These are phyloP conservation scores for Zoanthus solanderi DNA, from an alignment of 92 coral and sea anemone species.

Conservation along the genomic window DNA sequence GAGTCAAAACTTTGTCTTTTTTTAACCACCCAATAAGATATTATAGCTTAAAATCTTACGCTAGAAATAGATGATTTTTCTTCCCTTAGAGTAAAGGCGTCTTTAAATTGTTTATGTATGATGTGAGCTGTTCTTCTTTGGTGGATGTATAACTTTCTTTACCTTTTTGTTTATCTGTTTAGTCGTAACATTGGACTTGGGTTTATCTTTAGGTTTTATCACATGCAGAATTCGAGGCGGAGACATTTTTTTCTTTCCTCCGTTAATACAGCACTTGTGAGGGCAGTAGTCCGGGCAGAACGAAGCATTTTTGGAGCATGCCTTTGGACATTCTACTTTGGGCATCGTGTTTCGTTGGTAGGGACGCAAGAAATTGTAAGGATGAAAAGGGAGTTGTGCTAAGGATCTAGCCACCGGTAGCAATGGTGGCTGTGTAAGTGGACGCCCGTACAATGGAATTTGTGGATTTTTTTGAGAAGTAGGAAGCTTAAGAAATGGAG, in stretches of 20 bases:
- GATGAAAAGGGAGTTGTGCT: background rate
- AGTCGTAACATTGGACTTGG: background rate
- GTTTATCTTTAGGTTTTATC: background rate
- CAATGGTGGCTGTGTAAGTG: slow-evolving; percentile 13
- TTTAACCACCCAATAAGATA: no score
- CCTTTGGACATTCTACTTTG: background rate
- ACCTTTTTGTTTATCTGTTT: background rate
- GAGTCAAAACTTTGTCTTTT: no score
- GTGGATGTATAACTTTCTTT: slow-evolving; percentile 10
- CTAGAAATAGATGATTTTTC: background rate
- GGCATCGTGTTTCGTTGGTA: slow-evolving; percentile 24
- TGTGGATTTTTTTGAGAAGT: background rate
- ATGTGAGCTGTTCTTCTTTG: background rate
- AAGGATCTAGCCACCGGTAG: slow-evolving; percentile 23
- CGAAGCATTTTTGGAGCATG: background rate
- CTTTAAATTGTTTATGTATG: background rate
- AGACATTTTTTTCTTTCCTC: background rate
- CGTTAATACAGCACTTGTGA: slow-evolving; percentile 57
- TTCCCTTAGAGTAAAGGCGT: background rate
- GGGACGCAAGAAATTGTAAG: background rate
- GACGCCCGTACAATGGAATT: slow-evolving; percentile 27
- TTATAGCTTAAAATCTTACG: background rate
- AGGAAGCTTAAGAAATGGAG: slow-evolving; percentile 27
- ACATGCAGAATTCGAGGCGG: background rate
- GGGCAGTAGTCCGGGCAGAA: slow-evolving; percentile 84